Conservation (phyloP, 2,888 invertebrate species). For the Apeira syringaria region DNA sequence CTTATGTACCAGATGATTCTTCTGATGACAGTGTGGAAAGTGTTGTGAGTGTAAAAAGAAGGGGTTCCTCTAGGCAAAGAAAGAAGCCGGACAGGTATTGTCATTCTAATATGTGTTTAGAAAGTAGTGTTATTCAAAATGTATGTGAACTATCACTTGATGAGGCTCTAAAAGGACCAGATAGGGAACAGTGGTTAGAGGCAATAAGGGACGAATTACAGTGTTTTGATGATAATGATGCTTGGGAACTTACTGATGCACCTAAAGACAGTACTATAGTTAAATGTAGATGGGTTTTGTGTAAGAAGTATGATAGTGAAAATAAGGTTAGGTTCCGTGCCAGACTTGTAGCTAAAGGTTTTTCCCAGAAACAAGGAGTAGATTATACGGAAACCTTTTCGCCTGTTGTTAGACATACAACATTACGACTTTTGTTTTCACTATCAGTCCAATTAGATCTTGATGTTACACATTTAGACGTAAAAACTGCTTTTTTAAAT, state of each 20-base stretch:
- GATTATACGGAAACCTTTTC: slow-evolving; percentile 24
- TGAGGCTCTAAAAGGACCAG: slow-evolving; percentile 20
- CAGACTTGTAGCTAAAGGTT: slow-evolving; percentile 24
- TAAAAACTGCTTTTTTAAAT: slow-evolving; percentile 21
- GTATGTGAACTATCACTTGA: neutral
- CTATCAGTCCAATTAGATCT: slow-evolving; percentile 13
- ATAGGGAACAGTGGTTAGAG: slow-evolving; percentile 22
- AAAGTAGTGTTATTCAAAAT: too few species aligned
- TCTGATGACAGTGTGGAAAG: too few species aligned
- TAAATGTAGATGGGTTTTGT: slow-evolving; percentile 28
- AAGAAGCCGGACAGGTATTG: neutral
- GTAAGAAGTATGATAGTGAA: slow-evolving; percentile 22
- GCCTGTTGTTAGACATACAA: slow-evolving; percentile 21
- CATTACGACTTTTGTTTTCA: slow-evolving; percentile 22
- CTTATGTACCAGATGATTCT: too few species aligned
- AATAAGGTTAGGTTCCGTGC: slow-evolving; percentile 18
- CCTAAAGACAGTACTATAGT: slow-evolving; percentile 21
- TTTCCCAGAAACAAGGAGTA: slow-evolving; percentile 16
- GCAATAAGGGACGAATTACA: slow-evolving; percentile 27
- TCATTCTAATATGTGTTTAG: neutral
- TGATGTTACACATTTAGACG: slow-evolving; percentile 21
- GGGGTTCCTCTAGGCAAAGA: too few species aligned
- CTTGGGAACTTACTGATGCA: slow-evolving; percentile 27
- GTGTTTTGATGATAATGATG: slow-evolving; percentile 28
- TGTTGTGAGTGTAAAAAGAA: neutral